phyloP scores from a whole-genome alignment of 1,140 invertebrate genomes.

The Muscidifurax raptorellus region DNA sequence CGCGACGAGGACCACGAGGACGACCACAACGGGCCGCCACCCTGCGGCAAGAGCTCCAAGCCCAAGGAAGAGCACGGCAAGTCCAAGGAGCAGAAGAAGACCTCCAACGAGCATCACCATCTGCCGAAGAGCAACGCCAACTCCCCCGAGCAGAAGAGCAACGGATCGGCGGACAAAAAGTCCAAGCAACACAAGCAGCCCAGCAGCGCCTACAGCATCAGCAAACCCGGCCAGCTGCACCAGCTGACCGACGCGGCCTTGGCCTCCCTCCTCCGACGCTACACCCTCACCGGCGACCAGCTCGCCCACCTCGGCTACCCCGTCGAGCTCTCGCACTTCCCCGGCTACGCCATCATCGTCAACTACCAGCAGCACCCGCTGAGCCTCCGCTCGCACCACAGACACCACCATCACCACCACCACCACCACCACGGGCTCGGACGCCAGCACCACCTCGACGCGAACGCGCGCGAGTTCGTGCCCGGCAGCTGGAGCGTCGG shows the following conservation, averaged over 20 bases:
- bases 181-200: not conserved
- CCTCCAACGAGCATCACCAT: no score
- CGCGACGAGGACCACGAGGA: slow-evolving; percentile 50
- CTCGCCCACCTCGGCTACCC: slow-evolving; percentile 85
- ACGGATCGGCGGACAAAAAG: slow-evolving; percentile 32
- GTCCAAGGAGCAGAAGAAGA: not conserved
- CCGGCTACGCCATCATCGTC: slow-evolving; percentile 78
- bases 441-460: slow-evolving; percentile 71
- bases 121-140: no score
- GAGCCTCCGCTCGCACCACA: not conserved
- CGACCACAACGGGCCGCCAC: slow-evolving; percentile 8
- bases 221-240: not conserved
- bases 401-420: not conserved
- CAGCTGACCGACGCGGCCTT: slow-evolving; percentile 65
- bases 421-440: slow-evolving; percentile 61
- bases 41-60: not conserved
- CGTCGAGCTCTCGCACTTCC: slow-evolving; percentile 76
- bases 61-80: not conserved
- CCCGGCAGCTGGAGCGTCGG: slow-evolving; percentile 62
- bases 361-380: slow-evolving; percentile 45
- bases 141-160: not conserved
- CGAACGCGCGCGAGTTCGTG: slow-evolving; percentile 81
- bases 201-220: slow-evolving; percentile 18
- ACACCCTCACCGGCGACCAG: slow-evolving; percentile 80
- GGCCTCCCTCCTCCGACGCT: slow-evolving; percentile 74